Conservation (phyloP, 2,797 vertebrate species). For the Ceryle rudis region DNA sequence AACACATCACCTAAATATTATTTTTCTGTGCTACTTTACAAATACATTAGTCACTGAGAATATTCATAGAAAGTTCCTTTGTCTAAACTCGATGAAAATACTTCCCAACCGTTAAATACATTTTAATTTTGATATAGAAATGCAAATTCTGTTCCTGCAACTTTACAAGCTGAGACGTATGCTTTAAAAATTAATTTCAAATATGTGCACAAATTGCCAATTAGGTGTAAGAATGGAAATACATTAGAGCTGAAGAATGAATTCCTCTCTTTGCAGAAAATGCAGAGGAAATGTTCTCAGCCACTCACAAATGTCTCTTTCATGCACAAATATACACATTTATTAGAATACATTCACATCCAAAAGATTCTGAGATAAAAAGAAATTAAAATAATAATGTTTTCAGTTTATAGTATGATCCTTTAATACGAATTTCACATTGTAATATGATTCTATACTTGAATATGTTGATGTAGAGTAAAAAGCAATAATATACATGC, state of each 20-base stretch:
- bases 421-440: not conserved
- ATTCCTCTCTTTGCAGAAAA: not conserved
- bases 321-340: not conserved
- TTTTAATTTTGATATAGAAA: conserved; percentile 3
- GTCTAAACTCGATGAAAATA: not conserved
- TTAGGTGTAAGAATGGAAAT: conserved; percentile 18
- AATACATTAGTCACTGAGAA: not conserved
- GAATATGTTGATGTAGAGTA: not conserved
- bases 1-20: not conserved
- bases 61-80: not conserved
- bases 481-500: not conserved
- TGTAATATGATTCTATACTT: not conserved
- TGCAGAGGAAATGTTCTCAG: not conserved
- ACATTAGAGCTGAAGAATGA: not conserved
- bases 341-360: not conserved
- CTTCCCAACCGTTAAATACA: not conserved
- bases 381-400: conserved; percentile 1
- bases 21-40: not conserved
- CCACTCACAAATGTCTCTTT: not conserved
- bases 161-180: not conserved
- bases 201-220: not conserved
- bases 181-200: conserved; percentile 44
- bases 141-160: not conserved
- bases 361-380: not conserved
- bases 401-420: not conserved